Percentiles rank a stretch among this genome's conserved stretches.
These are phyloP conservation scores for Polymixis flavicincta DNA, from an alignment of 2,888 invertebrate genomes.

Conservation along the genomic window DNA sequence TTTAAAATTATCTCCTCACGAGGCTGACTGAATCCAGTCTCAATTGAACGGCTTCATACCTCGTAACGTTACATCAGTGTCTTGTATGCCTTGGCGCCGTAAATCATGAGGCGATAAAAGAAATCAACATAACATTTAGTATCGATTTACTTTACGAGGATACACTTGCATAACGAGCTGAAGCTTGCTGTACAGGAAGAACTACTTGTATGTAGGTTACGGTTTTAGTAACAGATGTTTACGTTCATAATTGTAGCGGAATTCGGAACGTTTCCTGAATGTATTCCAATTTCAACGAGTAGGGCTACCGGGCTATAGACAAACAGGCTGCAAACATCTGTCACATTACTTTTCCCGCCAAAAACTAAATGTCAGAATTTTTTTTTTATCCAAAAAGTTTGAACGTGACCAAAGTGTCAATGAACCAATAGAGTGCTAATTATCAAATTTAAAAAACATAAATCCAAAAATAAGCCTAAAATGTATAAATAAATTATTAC, in stretches of 20 bases:
- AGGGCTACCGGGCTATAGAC: not conserved
- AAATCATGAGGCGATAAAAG: slow-evolving; percentile 44
- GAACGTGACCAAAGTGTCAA: not conserved
- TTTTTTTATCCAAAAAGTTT: not conserved
- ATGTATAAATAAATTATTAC: slow-evolving; percentile 6
- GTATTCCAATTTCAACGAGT: not conserved
- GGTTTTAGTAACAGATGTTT: slow-evolving; percentile 13
- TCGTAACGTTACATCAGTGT: slow-evolving; percentile 29
- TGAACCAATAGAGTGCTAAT: not conserved
- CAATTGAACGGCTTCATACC: not conserved
- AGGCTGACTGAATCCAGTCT: not conserved
- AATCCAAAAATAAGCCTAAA: not conserved
- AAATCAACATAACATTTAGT: slow-evolving; percentile 34
- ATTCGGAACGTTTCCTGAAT: slow-evolving; percentile 4
- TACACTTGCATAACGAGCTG: slow-evolving; percentile 31
- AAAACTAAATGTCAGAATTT: not conserved
- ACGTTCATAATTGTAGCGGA: slow-evolving; percentile 9
- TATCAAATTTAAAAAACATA: not conserved
- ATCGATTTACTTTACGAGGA: slow-evolving; percentile 32
- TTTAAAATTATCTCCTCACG: not conserved
- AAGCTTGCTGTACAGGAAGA: slow-evolving; percentile 25
- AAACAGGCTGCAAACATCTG: not conserved
- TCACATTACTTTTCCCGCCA: slow-evolving; percentile 21
- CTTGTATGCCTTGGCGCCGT: slow-evolving; percentile 9
- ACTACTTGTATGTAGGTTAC: slow-evolving; percentile 13